These are phyloP conservation scores for Himalopsyche japonica DNA, from an alignment of 2,888 invertebrate genomes.

Conservation along the genomic window DNA sequence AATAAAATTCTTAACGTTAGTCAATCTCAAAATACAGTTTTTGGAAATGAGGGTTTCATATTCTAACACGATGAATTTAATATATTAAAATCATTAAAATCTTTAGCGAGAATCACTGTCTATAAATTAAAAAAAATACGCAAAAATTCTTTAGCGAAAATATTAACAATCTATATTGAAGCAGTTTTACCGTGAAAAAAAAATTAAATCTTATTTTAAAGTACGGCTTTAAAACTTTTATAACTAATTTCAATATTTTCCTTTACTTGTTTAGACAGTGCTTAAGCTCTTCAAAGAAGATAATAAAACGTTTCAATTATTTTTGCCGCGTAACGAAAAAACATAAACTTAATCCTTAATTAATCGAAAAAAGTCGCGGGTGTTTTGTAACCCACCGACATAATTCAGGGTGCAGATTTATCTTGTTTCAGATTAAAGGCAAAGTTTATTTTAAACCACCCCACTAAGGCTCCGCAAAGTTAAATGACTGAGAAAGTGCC, in stretches of 20 bases:
- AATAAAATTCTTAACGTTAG: too few species aligned
- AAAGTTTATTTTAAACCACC: slow-evolving; percentile 1
- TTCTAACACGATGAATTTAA: too few species aligned
- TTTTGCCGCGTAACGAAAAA: not conserved
- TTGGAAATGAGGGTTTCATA: too few species aligned
- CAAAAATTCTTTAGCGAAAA: too few species aligned
- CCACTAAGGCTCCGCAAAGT: not conserved
- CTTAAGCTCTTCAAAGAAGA: not conserved
- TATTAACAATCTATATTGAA: not conserved
- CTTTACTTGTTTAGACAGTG: not conserved
- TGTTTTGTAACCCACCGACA: not conserved
- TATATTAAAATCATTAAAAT: too few species aligned
- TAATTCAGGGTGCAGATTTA: not conserved
- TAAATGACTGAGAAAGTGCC: not conserved
- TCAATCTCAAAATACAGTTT: too few species aligned
- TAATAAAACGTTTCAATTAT: not conserved
- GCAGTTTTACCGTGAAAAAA: not conserved
- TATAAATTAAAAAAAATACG: too few species aligned
- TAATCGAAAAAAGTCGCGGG: not conserved
- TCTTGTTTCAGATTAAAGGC: not conserved
- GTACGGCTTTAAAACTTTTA: not conserved
- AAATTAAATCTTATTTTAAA: not conserved
- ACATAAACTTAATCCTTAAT: not conserved
- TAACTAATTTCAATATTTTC: not conserved
- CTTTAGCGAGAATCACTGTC: too few species aligned